Conservation (phyloP, 2,888 invertebrate species). For the Mechanitis messenoides region DNA sequence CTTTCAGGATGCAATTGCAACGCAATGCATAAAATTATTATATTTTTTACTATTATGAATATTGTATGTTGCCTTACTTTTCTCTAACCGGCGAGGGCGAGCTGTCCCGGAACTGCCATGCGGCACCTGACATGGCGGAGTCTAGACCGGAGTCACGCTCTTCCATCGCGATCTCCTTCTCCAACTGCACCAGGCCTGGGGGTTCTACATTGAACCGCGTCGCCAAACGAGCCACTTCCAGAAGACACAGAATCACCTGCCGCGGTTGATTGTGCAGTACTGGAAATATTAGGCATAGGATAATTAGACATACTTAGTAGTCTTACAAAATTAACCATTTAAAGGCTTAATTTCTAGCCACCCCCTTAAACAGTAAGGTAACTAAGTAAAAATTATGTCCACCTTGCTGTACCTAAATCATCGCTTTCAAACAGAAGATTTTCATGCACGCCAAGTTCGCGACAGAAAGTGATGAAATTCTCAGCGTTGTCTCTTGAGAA, state of each 20-base stretch:
- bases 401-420: conserved; percentile 82
- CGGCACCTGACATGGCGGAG: conserved; percentile 78
- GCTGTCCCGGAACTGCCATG: conserved; percentile 82
- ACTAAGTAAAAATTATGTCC: neutral
- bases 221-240: conserved; percentile 90
- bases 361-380: neutral
- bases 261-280: conserved; percentile 90
- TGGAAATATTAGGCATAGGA: conserved; percentile 30
- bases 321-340: too few relatives aligned
- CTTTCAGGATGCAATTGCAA: too few relatives aligned
- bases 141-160: conserved; percentile 81
- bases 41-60: neutral
- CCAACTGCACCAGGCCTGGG: conserved; percentile 86
- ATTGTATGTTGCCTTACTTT: conserved; percentile 38
- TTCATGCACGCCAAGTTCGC: conserved; percentile 89
- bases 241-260: conserved; percentile 88
- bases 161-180: conserved; percentile 90
- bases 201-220: conserved; percentile 87
- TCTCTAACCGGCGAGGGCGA: conserved; percentile 47
- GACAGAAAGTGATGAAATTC: conserved; percentile 91
- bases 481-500: conserved; percentile 93
- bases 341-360: neutral
- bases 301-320: neutral
- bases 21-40: neutral
- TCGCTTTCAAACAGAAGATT: conserved; percentile 93